Percentiles rank a stretch among this genome's conserved stretches.
Conservation (phyloP, 2,113 vertebrate genomes). For the Gadus chalcogrammus region DNA sequence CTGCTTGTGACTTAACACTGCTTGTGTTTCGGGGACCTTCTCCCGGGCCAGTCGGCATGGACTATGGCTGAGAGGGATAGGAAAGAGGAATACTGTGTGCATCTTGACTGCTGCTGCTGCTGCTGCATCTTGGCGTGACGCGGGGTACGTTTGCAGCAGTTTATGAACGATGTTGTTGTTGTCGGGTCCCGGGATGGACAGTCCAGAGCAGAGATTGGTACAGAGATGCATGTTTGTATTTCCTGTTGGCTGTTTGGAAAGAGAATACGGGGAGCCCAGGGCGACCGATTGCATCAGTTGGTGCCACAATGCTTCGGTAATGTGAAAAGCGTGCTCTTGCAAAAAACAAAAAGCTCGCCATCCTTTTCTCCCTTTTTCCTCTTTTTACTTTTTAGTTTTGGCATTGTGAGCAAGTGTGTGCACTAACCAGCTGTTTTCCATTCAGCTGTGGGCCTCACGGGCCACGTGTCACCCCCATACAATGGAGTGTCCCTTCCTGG, state of each 20-base stretch:
- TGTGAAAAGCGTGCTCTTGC: constrained; percentile 44
- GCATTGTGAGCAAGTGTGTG: constrained; percentile 67
- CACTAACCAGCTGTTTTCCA: constrained; percentile 70
- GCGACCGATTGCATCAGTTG: constrained; percentile 11
- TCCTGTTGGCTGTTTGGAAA: constrained; percentile 28
- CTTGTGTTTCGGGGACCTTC: constrained; percentile 21
- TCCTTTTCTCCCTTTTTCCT: constrained; percentile 49
- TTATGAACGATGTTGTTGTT: too few relatives aligned
- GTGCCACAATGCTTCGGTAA: constrained; percentile 46
- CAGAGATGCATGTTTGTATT: constrained; percentile 19
- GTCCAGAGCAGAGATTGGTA: too few relatives aligned
- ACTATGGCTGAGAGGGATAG: neutral
- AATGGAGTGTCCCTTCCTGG: constrained; percentile 59
- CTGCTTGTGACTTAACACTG: constrained; percentile 23
- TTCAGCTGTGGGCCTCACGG: constrained; percentile 63
- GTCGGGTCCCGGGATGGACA: too few relatives aligned
- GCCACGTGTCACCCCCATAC: constrained; percentile 68
- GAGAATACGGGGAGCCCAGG: constrained; percentile 1
- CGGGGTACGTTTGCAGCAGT: too few relatives aligned
- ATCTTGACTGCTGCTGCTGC: too few relatives aligned
- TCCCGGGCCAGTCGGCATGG: constrained; percentile 1
- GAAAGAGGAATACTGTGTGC: too few relatives aligned
- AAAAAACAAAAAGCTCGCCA: constrained; percentile 35
- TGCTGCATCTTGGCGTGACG: too few relatives aligned
- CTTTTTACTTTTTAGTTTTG: constrained; percentile 42